Percentiles rank a stretch among this genome's conserved stretches.
Conservation (phyloP, 2,113 vertebrate genomes). For the Corapipo altera region DNA sequence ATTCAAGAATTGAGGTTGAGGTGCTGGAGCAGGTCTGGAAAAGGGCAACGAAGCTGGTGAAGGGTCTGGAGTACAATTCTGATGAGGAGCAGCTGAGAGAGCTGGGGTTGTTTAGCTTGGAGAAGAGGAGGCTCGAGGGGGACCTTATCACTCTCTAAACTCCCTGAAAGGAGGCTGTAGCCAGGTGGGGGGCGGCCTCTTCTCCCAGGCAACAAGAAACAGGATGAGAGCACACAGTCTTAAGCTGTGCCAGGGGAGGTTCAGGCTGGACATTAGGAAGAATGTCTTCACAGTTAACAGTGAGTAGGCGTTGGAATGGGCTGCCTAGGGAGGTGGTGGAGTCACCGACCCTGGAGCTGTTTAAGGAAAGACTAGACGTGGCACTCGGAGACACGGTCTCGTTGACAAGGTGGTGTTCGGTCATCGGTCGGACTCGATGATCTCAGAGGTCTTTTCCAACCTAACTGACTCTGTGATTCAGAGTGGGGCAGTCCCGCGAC, state of each 20-base stretch:
- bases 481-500: not conserved
- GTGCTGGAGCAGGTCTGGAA: too few relatives aligned
- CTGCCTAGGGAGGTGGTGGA: not conserved
- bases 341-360: not conserved
- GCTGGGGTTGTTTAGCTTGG: not conserved
- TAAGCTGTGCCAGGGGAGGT: not conserved
- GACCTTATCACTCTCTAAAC: too few relatives aligned
- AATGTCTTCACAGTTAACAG: too few relatives aligned
- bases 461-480: rapidly evolving
- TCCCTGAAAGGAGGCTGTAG: not conserved
- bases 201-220: rapidly evolving
- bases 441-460: not conserved
- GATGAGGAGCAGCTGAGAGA: not conserved
- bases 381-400: not conserved
- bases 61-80: not conserved
- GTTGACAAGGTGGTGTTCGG: not conserved
- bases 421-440: rapidly evolving
- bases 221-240: not conserved
- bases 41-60: not conserved
- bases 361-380: not conserved
- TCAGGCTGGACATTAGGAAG: too few relatives aligned
- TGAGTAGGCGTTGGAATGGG: too few relatives aligned
- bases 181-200: too few relatives aligned
- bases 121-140: not conserved
- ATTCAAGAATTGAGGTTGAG: not conserved